Conservation (phyloP, 2,888 invertebrate genomes). For the Platycheirus albimanus region DNA sequence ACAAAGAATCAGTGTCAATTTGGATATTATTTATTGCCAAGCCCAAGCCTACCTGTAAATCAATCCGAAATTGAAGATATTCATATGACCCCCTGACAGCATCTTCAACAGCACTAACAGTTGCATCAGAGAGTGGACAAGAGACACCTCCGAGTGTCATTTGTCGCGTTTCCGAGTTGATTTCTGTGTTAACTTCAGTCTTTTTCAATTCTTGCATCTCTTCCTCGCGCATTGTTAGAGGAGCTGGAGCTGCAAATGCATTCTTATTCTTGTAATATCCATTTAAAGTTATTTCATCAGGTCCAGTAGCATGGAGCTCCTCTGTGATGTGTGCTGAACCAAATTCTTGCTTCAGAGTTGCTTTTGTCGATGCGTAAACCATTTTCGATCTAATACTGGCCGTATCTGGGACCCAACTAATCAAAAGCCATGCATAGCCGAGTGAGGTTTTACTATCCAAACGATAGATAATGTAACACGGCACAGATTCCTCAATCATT, state of each 20-base stretch:
- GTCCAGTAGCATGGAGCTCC: slow-evolving; percentile 94
- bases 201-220: slow-evolving; percentile 91
- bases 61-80: slow-evolving; percentile 94
- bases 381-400: slow-evolving; percentile 95
- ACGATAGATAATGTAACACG: slow-evolving; percentile 95
- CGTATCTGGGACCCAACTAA: slow-evolving; percentile 97
- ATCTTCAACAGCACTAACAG: slow-evolving; percentile 89
- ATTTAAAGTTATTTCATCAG: slow-evolving; percentile 91
- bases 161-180: slow-evolving; percentile 91
- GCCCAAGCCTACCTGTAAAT: slow-evolving; percentile 88
- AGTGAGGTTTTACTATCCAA: slow-evolving; percentile 90
- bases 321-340: slow-evolving; percentile 96
- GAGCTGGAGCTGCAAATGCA: slow-evolving; percentile 92
- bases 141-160: slow-evolving; percentile 95
- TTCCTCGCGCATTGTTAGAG: slow-evolving; percentile 94
- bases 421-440: slow-evolving; percentile 95
- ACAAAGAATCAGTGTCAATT: too few relatives aligned
- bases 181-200: slow-evolving; percentile 88
- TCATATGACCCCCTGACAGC: slow-evolving; percentile 90
- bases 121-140: slow-evolving; percentile 93
- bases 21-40: too few relatives aligned
- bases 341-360: slow-evolving; percentile 98
- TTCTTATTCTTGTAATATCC: slow-evolving; percentile 92
- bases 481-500: slow-evolving; percentile 90
- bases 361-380: slow-evolving; percentile 98